phyloP scores from a whole-genome alignment of 2,797 vertebrate species.

The Danio jaintianensis region DNA sequence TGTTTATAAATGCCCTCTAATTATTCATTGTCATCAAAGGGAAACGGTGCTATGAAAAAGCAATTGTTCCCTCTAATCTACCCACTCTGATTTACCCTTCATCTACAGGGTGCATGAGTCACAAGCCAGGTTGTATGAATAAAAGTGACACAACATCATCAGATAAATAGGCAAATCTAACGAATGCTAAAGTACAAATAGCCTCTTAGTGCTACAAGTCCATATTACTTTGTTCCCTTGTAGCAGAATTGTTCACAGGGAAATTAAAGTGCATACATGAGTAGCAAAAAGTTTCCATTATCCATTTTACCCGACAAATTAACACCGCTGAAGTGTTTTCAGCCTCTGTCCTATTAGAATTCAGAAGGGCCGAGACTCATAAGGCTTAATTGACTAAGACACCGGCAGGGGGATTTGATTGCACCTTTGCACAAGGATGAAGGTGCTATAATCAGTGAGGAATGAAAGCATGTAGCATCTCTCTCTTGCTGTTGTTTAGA shows the following conservation, averaged over 20 bases:
- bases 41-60: constrained; percentile 8
- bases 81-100: constrained; percentile 6
- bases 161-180: constrained; percentile 29
- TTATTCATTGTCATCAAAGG: constrained; percentile 24
- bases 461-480: constrained; percentile 56
- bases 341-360: constrained; percentile 41
- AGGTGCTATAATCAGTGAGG: constrained; percentile 62
- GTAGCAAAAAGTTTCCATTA: constrained; percentile 44
- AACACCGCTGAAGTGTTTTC: constrained; percentile 13
- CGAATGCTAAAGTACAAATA: neutral
- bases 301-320: constrained; percentile 30
- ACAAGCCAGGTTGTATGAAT: constrained; percentile 48
- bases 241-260: neutral
- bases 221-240: neutral
- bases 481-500: constrained; percentile 16
- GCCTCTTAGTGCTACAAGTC: constrained; percentile 12
- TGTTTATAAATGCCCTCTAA: constrained; percentile 1
- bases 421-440: constrained; percentile 46
- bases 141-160: constrained; percentile 16
- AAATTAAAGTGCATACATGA: constrained; percentile 40
- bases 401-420: constrained; percentile 19
- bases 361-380: constrained; percentile 24
- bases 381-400: constrained; percentile 51
- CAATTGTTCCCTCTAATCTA: constrained; percentile 31
- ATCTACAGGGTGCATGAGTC: constrained; percentile 45